phyloP scores from a whole-genome alignment of 2,888 invertebrate genomes.

The Corythucha ciliata region DNA sequence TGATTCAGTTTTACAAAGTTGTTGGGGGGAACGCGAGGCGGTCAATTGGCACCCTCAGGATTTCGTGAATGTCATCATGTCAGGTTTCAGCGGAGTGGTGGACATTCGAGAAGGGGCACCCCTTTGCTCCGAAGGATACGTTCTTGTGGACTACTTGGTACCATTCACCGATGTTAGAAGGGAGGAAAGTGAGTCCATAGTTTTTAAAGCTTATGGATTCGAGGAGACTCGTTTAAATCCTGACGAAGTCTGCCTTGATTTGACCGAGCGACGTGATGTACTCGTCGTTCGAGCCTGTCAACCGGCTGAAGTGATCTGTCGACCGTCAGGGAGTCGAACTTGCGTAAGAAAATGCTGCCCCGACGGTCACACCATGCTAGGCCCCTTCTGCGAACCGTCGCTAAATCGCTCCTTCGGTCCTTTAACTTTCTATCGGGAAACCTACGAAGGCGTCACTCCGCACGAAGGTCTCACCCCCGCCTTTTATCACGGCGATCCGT shows the following conservation, averaged over 20 bases:
- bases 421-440: slow-evolving; percentile 14
- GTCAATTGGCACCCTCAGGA: slow-evolving; percentile 19
- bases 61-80: slow-evolving; percentile 28
- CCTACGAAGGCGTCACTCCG: slow-evolving; percentile 2
- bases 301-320: slow-evolving; percentile 31
- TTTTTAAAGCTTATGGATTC: slow-evolving; percentile 25
- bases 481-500: slow-evolving; percentile 9
- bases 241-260: slow-evolving; percentile 39
- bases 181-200: slow-evolving; percentile 29
- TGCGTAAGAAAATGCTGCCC: slow-evolving; percentile 42
- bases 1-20: slow-evolving; percentile 26
- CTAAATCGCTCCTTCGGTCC: slow-evolving; percentile 11
- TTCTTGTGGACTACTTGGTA: slow-evolving; percentile 30
- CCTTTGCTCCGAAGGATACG: slow-evolving; percentile 22
- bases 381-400: slow-evolving; percentile 12
- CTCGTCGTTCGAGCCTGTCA: slow-evolving; percentile 32
- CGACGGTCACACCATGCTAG: slow-evolving; percentile 35
- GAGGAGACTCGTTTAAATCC: too few species aligned
- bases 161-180: slow-evolving; percentile 25
- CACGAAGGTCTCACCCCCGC: slow-evolving; percentile 14
- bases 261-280: slow-evolving; percentile 26
- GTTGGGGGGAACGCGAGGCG: slow-evolving; percentile 24
- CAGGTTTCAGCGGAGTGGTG: slow-evolving; percentile 23
- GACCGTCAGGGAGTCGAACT: slow-evolving; percentile 30
- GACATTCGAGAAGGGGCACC: slow-evolving; percentile 30